phyloP scores from a whole-genome alignment of 2,113 vertebrate genomes.

The Sinosuthora webbiana region DNA sequence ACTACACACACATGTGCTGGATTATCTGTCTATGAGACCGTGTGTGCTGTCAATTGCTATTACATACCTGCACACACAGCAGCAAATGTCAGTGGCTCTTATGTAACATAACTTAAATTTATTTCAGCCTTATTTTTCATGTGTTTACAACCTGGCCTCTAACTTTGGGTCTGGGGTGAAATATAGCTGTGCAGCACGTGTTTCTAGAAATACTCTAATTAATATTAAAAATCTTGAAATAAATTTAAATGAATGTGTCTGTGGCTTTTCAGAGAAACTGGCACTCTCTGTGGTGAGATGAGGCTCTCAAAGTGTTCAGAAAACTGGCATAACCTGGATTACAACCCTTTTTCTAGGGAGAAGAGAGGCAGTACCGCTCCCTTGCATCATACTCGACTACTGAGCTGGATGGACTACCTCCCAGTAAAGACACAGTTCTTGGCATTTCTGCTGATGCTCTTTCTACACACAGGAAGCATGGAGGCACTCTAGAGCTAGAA shows the following conservation, averaged over 20 bases:
- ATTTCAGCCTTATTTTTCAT: slow-evolving; percentile 4
- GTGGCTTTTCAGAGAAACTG: background rate
- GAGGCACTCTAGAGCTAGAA: background rate
- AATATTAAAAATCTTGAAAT: background rate
- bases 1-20: background rate
- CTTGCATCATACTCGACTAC: background rate
- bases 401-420: background rate
- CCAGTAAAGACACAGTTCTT: background rate
- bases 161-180: slow-evolving; percentile 1
- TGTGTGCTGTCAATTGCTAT: background rate
- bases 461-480: background rate
- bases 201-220: slow-evolving; percentile 3
- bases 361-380: background rate
- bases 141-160: slow-evolving; percentile 14
- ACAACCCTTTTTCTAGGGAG: background rate
- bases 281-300: background rate
- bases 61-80: background rate
- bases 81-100: background rate
- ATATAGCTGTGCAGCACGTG: background rate
- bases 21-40: background rate
- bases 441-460: background rate
- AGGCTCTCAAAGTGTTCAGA: background rate
- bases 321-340: background rate
- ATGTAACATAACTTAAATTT: background rate
- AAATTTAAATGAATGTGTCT: background rate